Base-by-base conservation (phyloP, 2,888 invertebrate species). In the Hoplodrina ambigua region DNA sequence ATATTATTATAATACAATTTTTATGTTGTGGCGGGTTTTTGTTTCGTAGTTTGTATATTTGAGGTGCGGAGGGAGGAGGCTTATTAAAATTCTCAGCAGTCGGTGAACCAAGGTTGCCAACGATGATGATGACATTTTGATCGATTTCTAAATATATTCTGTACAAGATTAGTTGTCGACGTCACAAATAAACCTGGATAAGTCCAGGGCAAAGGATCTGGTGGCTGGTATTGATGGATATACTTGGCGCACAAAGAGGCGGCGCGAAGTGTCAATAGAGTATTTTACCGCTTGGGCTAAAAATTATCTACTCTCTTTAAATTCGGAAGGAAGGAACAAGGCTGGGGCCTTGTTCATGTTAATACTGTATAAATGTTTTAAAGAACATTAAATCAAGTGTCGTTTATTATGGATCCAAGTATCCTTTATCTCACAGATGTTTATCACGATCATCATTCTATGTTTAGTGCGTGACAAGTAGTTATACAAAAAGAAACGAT, bases 401-500 rank as follows among this genome's bases (percentile, higher is more conserved):
- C 0, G 4, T 13, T 25, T 50, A 44, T n/a, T 30, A 20, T 41
- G 7, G 20, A 50, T 41, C 41, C 50, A 33, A 41, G 15, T 20
- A 15, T 20, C n/a, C 10, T 30, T n/a, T n/a, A 50, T 15, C 20
- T 44, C 20, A 25, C 3, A 37, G 8, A 15, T 49, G 30, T 46
- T 64, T n/a, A 55, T 71, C 20, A 33, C 19, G 15, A n/a, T 20
- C n/a, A 49, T 41, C 54, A 33, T 19, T 74, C 30, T 20, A 30
- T 20, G 4, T 64, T 73, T 63, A 44, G 49, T 74, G 11, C 10
- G 20, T 54, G n/a, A 64, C 49, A 25, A 65, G 65, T 65, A 66
- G 64, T 25, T 44, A 50, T 50, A 19, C 37, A 65, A 71, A 65
- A 71, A 57, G 33, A 58, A 69, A 68, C 69, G 20, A n/a, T 1